Evolutionary conservation across 2,113 vertebrate species (phyloP).

Genomic region (Condylura cristata): DNA sequence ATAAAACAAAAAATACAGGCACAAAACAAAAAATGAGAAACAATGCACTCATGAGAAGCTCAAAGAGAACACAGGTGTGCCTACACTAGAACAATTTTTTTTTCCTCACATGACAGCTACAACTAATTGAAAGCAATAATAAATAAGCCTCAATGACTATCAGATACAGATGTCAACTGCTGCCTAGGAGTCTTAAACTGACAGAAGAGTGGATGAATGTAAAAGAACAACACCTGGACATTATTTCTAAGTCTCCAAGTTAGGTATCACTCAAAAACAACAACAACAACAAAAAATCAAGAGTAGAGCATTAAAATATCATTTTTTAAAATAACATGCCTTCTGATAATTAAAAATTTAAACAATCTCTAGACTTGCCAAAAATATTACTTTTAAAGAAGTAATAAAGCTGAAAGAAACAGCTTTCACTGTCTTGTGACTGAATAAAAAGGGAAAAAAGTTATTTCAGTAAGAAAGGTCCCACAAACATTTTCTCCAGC

Average conservation of each 20-base stretch:
- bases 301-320: slow-evolving; percentile 6
- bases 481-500: neutral
- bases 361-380: neutral
- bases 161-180: neutral
- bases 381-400: neutral
- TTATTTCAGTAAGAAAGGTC: neutral
- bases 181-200: neutral
- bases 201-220: neutral
- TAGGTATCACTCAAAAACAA: neutral
- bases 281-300: neutral
- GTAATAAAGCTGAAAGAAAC: neutral
- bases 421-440: neutral
- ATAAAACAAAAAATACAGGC: slow-evolving; percentile 28
- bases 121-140: neutral
- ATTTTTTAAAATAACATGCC: neutral
- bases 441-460: neutral
- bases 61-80: neutral
- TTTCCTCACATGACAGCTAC: neutral
- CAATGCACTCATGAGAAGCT: neutral
- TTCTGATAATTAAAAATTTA: neutral
- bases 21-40: slow-evolving; percentile 46
- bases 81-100: neutral
- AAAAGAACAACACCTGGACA: slow-evolving; percentile 4
- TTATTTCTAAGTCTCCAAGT: slow-evolving; percentile 25
- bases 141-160: neutral